Evolutionary conservation across 1,140 invertebrate genomes (phyloP), one percentile per base, ranked within the genome.

Genomic region (Hypothenemus hampei): DNA sequence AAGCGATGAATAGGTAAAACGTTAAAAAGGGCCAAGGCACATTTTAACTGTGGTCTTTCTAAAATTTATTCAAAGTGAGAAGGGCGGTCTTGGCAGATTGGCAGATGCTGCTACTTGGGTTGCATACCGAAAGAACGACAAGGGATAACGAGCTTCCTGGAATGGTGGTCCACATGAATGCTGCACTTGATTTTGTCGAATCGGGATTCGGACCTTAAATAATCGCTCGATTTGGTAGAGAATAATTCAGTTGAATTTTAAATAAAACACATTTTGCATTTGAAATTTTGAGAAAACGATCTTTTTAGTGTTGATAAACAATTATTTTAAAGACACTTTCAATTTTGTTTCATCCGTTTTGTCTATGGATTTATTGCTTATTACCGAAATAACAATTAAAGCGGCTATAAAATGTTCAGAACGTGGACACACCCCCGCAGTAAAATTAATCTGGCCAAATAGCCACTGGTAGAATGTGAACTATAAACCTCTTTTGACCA

Each of bases 401-500:
- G 45, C 51, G 22, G 45, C 40, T 53, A 53, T 53, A 53, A 53
- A 53, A 53, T 46, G 51, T 53, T 46, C 37, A 26, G 40, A 41
- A 31, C 44, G 40, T 41, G 29, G 8, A 37, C 29, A 35, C 29
- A 16, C 51, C 41, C 40, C n/a, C n/a, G n/a, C n/a, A n/a, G n/a
- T 37, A 53, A 46, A 44, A 53, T 53, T 53, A 53, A 53, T 53
- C 51, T 45, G 51, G 26, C 31, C 51, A 45, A 53, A 53, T 46
- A 44, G 51, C 40, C 51, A 35, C n/a, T 41, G 15, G 43, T 53
- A 53, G 35, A 53, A 53, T 53, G 51, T 29, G 41, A 23, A 44
- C 51, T 45, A 53, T 53, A 53, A 53, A 53, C 51, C 51, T n/a
- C n/a, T n/a, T 53, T 53, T 43, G 26, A 51, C 48, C 48, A 51